phyloP scores from a whole-genome alignment of 2,113 vertebrate genomes.

The Ciconia boyciana region DNA sequence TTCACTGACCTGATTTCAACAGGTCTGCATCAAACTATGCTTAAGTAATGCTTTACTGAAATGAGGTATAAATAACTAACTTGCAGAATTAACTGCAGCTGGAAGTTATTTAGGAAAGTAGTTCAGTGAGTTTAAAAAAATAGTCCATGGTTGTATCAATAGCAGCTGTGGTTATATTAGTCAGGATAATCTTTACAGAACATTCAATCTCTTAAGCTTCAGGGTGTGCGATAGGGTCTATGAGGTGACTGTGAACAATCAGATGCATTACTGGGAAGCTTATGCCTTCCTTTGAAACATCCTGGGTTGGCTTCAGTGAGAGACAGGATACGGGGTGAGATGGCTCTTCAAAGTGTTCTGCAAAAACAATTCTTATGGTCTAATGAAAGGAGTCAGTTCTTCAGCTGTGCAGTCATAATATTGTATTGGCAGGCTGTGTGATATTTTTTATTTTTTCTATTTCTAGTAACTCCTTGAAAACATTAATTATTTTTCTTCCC shows the following conservation, averaged over 20 bases:
- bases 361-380: not conserved
- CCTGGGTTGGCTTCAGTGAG: not conserved
- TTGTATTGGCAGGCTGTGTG: not conserved
- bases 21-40: not conserved
- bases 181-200: not conserved
- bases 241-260: not conserved
- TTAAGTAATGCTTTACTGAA: not conserved
- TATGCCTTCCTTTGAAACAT: not conserved
- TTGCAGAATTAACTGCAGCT: conserved; percentile 27
- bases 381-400: not conserved
- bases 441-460: not conserved
- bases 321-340: not conserved
- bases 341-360: not conserved
- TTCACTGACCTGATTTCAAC: not conserved
- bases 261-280: not conserved
- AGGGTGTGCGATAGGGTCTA: not conserved
- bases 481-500: not conserved
- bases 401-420: not conserved
- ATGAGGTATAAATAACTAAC: conserved; percentile 20
- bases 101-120: not conserved
- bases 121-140: not conserved
- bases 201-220: not conserved
- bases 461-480: not conserved
- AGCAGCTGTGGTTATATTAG: not conserved
- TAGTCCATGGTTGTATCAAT: not conserved